phyloP scores from a whole-genome alignment of 2,888 invertebrate genomes.

The Stegana nigrithorax region DNA sequence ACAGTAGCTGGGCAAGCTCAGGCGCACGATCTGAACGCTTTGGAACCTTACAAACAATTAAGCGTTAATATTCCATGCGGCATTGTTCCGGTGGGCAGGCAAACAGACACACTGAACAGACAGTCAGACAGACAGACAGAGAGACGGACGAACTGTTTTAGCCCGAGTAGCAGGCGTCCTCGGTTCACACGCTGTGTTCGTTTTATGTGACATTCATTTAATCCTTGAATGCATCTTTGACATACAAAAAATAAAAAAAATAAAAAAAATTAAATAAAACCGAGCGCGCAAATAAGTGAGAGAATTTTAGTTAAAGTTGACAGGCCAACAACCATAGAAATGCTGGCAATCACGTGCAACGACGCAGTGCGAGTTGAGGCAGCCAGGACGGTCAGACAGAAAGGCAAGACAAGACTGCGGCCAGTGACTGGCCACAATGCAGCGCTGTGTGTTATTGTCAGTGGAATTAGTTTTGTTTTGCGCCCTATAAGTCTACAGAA shows the following conservation, averaged over 20 bases:
- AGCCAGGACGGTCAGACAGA: no score
- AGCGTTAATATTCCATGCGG: conserved; percentile 44
- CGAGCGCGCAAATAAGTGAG: not conserved
- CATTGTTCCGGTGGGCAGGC: not conserved
- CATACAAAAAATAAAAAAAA: conserved; percentile 28
- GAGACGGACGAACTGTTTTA: not conserved
- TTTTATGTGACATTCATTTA: conserved; percentile 54
- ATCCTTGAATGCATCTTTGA: conserved; percentile 61
- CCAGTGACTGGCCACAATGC: not conserved
- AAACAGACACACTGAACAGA: not conserved
- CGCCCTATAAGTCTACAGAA: not conserved
- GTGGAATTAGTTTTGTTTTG: conserved; percentile 58
- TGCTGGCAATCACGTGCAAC: not conserved
- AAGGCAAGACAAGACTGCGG: no score
- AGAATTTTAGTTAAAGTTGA: conserved; percentile 15
- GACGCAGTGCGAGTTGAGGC: not conserved
- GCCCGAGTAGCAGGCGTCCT: not conserved
- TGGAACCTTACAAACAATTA: conserved; percentile 45
- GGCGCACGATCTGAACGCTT: conserved; percentile 3
- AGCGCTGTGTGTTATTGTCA: conserved; percentile 43
- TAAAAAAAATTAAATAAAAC: not conserved
- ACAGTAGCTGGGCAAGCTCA: not conserved
- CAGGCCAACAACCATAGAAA: not conserved
- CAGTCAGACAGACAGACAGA: not conserved
- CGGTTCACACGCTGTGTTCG: not conserved